Evolutionary conservation across 1,140 invertebrate genomes (phyloP).

Genomic region (Zaprionus taronus): DNA sequence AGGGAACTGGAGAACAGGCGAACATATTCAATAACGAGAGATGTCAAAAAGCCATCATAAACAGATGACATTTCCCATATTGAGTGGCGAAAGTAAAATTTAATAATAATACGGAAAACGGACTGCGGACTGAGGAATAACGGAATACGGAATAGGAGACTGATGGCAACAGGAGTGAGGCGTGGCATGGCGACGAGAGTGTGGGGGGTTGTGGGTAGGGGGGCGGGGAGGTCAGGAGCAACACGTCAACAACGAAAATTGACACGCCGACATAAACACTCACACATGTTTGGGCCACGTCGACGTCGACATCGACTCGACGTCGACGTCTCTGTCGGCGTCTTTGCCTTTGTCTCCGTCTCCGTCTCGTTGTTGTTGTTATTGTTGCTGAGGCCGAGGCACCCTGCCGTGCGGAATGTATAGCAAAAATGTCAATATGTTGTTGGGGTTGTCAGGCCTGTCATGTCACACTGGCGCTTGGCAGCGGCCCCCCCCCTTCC

Average conservation of each 20-base stretch:
- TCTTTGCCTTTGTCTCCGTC: constrained; percentile 5
- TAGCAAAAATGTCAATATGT: constrained; percentile 83
- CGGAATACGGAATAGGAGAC: not conserved
- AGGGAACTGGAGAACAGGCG: constrained; percentile 39
- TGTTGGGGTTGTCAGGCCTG: constrained; percentile 78
- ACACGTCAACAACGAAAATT: constrained; percentile 82
- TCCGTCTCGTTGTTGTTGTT: not conserved
- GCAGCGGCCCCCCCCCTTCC: constrained; percentile 28
- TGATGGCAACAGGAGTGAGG: not conserved
- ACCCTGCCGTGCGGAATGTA: constrained; percentile 72
- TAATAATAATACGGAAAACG: constrained; percentile 71
- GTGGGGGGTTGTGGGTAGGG: not conserved
- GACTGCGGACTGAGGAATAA: constrained; percentile 2
- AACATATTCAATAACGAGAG: constrained; percentile 81
- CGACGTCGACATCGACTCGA: not conserved
- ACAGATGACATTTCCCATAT: constrained; percentile 83
- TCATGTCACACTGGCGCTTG: constrained; percentile 71
- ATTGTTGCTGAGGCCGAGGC: constrained; percentile 38
- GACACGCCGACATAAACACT: constrained; percentile 81
- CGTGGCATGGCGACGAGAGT: not conserved
- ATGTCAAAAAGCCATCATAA: constrained; percentile 83
- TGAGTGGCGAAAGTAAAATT: constrained; percentile 83
- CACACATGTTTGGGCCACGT: constrained; percentile 62
- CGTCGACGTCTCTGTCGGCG: constrained; percentile 23
- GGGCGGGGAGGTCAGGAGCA: constrained; percentile 20